These are phyloP conservation scores for Habropoda laboriosa DNA, from an alignment of 1,140 invertebrate species.

Conservation along the genomic window DNA sequence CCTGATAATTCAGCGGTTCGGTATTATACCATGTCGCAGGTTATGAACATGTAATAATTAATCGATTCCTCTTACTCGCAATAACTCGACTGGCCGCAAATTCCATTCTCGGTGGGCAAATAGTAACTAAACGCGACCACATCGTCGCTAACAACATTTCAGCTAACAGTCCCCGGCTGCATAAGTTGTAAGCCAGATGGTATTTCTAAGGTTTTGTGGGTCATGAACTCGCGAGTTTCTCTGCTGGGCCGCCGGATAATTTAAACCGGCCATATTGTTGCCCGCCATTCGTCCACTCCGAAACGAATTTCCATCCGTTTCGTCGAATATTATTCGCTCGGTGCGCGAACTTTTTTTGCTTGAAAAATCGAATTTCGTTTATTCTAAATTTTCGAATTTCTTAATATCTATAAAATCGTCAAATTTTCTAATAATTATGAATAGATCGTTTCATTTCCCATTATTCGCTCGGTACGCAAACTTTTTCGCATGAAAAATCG, in stretches of 20 bases:
- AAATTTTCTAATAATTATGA: too few species aligned
- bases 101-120: constrained; percentile 11
- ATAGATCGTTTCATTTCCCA: too few species aligned
- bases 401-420: too few species aligned
- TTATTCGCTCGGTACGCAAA: too few species aligned
- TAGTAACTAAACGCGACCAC: constrained; percentile 17
- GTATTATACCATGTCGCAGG: background rate
- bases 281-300: too few species aligned
- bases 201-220: constrained; percentile 39
- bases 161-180: constrained; percentile 6
- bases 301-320: background rate
- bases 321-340: too few species aligned
- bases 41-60: constrained; percentile 8
- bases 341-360: too few species aligned
- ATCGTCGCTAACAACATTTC: constrained; percentile 13
- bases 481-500: too few species aligned
- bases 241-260: background rate
- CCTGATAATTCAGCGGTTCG: background rate
- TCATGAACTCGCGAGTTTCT: constrained; percentile 18
- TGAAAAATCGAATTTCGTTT: too few species aligned
- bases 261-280: background rate
- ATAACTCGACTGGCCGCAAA: background rate
- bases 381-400: background rate
- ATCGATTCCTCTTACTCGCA: constrained; percentile 9
- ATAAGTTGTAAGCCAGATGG: constrained; percentile 16